A percentile compares a stretch with the other conserved stretches of the same genome.
phyloP scores from a whole-genome alignment of 1,140 invertebrate genomes.

The Tetramorium simillimum region DNA sequence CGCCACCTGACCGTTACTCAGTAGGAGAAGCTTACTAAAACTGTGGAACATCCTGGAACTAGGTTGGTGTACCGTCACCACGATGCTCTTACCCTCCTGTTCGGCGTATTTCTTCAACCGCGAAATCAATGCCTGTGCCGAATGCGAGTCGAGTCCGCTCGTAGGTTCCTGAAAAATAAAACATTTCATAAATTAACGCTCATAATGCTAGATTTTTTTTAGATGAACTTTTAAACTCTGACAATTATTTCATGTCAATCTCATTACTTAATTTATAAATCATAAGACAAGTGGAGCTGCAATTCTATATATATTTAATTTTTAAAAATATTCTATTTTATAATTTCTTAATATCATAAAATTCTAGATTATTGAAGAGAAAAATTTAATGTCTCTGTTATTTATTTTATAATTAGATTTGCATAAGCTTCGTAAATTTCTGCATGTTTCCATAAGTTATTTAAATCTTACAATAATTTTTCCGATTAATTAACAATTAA shows the following conservation, averaged over 20 bases:
- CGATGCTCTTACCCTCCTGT: slow-evolving; percentile 92
- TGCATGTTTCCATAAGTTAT: neutral
- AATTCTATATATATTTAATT: neutral
- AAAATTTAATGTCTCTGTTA: neutral
- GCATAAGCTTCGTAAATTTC: neutral
- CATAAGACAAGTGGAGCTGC: neutral
- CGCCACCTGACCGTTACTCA: slow-evolving; percentile 92
- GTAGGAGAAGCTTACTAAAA: slow-evolving; percentile 92
- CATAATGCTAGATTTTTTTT: neutral
- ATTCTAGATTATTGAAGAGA: neutral
- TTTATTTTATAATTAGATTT: neutral
- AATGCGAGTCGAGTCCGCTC: slow-evolving; percentile 94
- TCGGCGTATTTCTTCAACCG: slow-evolving; percentile 91
- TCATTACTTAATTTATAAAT: slow-evolving; percentile 7
- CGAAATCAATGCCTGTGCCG: slow-evolving; percentile 91
- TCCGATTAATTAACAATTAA: neutral
- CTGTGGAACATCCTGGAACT: slow-evolving; percentile 96
- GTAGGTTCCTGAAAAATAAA: slow-evolving; percentile 90
- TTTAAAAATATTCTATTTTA: neutral
- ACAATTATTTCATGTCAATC: neutral
- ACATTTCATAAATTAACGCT: slow-evolving; percentile 22
- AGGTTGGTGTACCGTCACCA: slow-evolving; percentile 94
- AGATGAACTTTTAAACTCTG: neutral
- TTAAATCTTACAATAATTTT: neutral
- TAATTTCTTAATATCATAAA: neutral